Base-by-base conservation (phyloP, 2,888 invertebrate species). In the Exocentrus adspersus region DNA sequence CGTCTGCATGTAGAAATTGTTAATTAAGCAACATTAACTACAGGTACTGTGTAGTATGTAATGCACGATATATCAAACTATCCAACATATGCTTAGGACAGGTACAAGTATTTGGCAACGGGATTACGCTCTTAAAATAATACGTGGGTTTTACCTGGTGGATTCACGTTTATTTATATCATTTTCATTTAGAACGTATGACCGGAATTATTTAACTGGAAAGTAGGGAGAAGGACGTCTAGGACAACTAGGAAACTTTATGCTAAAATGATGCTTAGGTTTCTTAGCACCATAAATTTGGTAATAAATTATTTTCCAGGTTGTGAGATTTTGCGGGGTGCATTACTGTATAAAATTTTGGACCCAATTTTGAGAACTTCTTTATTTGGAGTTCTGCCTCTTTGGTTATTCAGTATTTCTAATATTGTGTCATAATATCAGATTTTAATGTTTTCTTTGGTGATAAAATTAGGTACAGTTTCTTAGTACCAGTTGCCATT, bases 91-190 rank as follows among this genome's bases (percentile, higher is more conserved):
- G 37, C 37, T 37, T 12, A 37, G 37, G 37, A 37, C 37, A 37
- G 37, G 37, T 37, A 37, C 37, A 37, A n/a, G 37, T 14, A 37
- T 37, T 37, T 37, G 37, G 37, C 37, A 37, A 51, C 17, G 24
- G 19, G 16, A 50, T 51, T 30, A 51, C n/a, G n/a, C 32, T 51
- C 30, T 51, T 51, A 32, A 51, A 51, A 51, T 51, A 51, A 32
- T 51, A 28, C 17, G 16, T 24, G 24, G 30, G 51, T 51, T 51
- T 51, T 51, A 51, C 51, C 51, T 51, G 51, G 32, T 14, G 12
- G 6, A n/a, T 45, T 21, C 3, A 20, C n/a, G 19, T 45, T 45
- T 19, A 20, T 37, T 37, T 37, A 37, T 37, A 37, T 37, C 14
- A 37, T 30, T 30, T 30, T 30, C 30, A n/a, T 24, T 5, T 24